phyloP scores from a whole-genome alignment of 2,797 vertebrate genomes.

The Epinephelus coioides region DNA sequence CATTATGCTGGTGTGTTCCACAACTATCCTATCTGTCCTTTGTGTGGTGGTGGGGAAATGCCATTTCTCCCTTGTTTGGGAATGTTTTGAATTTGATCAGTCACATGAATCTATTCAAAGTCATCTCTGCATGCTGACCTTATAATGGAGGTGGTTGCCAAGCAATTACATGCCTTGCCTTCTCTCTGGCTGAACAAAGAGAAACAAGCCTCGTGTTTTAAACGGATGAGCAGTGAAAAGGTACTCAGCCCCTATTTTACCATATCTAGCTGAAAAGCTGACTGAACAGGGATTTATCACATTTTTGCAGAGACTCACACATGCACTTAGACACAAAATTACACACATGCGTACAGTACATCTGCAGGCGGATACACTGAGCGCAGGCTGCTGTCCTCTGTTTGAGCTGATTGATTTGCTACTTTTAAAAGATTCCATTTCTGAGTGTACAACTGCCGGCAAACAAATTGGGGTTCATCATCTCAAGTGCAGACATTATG shows the following conservation, averaged over 20 bases:
- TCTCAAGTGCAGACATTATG: conserved; percentile 61
- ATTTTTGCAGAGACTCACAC: conserved; percentile 73
- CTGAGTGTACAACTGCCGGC: conserved; percentile 33
- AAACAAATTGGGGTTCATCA: conserved; percentile 68
- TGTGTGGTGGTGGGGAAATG: conserved; percentile 56
- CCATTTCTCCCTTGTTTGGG: conserved; percentile 71
- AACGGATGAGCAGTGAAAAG: conserved; percentile 81
- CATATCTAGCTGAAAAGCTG: conserved; percentile 77
- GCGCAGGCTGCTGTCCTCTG: conserved; percentile 37
- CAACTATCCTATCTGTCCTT: conserved; percentile 55
- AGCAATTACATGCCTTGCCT: conserved; percentile 83
- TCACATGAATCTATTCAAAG: conserved; percentile 83
- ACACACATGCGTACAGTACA: conserved; percentile 41
- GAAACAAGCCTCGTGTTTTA: conserved; percentile 80
- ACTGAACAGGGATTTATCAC: conserved; percentile 78
- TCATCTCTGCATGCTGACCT: conserved; percentile 80
- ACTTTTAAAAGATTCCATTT: conserved; percentile 63
- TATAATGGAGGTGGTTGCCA: conserved; percentile 84
- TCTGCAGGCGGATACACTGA: conserved; percentile 43
- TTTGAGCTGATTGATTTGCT: conserved; percentile 65
- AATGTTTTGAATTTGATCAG: conserved; percentile 82
- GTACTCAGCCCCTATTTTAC: conserved; percentile 77
- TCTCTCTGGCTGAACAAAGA: conserved; percentile 78
- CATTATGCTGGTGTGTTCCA: conserved; percentile 48
- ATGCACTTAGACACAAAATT: conserved; percentile 58